Conservation (phyloP, 2,888 invertebrate genomes). For the Amiota minor region DNA sequence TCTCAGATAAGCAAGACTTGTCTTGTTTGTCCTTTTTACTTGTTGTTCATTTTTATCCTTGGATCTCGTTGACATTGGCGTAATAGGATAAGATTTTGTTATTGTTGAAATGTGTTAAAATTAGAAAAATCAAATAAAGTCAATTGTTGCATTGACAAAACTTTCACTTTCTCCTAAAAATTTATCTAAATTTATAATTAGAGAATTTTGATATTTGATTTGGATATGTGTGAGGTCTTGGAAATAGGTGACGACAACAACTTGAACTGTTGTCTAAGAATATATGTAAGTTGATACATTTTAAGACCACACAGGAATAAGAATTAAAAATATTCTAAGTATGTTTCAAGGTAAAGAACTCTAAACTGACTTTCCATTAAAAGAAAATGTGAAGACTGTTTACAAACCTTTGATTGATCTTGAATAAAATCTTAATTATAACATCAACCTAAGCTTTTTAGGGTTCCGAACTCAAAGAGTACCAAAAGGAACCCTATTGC, state of each 20-base stretch:
- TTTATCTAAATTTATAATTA: not conserved
- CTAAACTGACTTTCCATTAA: too few species aligned
- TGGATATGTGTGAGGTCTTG: not conserved
- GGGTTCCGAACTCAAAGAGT: too few species aligned
- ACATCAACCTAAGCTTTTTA: too few species aligned
- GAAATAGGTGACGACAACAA: not conserved
- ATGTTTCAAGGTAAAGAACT: too few species aligned
- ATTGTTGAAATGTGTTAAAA: constrained; percentile 33
- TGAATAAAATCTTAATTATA: too few species aligned
- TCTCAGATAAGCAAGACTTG: constrained; percentile 51
- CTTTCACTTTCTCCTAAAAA: not conserved
- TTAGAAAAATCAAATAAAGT: constrained; percentile 40
- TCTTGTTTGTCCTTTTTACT: constrained; percentile 11
- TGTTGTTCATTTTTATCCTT: not conserved
- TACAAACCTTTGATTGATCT: too few species aligned
- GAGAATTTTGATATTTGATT: not conserved
- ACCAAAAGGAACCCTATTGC: too few species aligned
- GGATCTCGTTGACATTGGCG: constrained; percentile 13
- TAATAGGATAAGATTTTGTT: constrained; percentile 30
- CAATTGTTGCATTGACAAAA: constrained; percentile 51
- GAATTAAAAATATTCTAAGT: too few species aligned
- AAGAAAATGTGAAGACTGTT: too few species aligned
- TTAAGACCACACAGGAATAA: constrained; percentile 7
- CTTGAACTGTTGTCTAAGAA: constrained; percentile 59
- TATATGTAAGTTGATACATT: constrained; percentile 59